Base-by-base conservation (phyloP, 1,140 invertebrate genomes). In the Polypedilum vanderplanki region DNA sequence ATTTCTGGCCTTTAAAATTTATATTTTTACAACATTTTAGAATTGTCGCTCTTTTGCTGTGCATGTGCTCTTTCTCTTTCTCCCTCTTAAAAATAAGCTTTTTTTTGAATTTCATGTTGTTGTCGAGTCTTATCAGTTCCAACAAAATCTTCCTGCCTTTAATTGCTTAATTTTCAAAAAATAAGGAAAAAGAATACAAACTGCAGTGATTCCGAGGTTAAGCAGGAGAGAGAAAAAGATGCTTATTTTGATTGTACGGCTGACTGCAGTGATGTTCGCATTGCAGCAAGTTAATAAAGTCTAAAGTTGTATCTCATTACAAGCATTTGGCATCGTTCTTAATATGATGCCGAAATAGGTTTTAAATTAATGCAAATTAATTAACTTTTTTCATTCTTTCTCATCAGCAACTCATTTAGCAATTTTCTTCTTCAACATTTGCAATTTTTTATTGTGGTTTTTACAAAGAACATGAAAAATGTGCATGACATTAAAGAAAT, bases 71-170 rank as follows among this genome's bases (percentile, higher is more conserved):
- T 57, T n/a, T 57, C n/a, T 3, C 46, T 57, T 57, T 4, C 12
- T 15, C 12, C 15, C 46, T 57, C 46, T 57, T 15, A 57, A 57
- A 15, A 15, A 7, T 46, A 15, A 57, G 46, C 9, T 10, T n/a
- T 33, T 33, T 33, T 33, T 33, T 33, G 24, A 33, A 33, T 3
- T 57, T 57, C 46, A 57, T 57, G 46, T 57, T 57, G 9, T 57
- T 57, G 46, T 57, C 46, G 46, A n/a, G 12, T n/a, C 46, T 57
- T 57, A 57, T 57, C 46, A 57, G 46, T 57, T 57, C 46, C 46
- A 57, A 57, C 46, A 57, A 57, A 57, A 57, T 57, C 46, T 57
- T 57, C n/a, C 46, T 57, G 46, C 46, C 46, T 57, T 57, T 57
- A 57, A 57, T 57, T 57, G 46, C 46, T 57, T 57, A 57, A 57